Evolutionary conservation across 2,113 vertebrate genomes (phyloP).

Genomic region (Chionis minor): DNA sequence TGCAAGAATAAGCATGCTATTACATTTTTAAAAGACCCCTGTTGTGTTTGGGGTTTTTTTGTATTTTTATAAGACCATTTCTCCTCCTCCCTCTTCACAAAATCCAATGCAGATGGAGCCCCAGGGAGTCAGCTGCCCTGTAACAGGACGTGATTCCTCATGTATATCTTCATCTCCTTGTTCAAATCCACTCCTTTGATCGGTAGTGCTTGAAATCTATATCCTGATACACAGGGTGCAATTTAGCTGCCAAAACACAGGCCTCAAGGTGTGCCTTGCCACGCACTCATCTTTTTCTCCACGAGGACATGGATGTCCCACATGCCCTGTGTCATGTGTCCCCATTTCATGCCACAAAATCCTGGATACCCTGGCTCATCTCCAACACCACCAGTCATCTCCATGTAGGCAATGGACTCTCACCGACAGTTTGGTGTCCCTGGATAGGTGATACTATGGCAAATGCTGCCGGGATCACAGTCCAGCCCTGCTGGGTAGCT

Average conservation of each 20-base stretch:
- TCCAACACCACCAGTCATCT: neutral
- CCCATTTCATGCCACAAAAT: neutral
- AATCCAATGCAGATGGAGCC: neutral
- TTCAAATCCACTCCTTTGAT: neutral
- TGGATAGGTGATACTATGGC: no score
- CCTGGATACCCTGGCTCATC: neutral
- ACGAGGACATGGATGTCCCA: accelerated
- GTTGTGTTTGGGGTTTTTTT: neutral
- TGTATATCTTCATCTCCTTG: neutral
- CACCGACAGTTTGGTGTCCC: neutral
- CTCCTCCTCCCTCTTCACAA: neutral
- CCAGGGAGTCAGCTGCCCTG: neutral
- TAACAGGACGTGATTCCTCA: neutral
- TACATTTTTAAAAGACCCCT: neutral
- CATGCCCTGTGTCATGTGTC: neutral
- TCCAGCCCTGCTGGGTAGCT: neutral
- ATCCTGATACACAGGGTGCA: neutral
- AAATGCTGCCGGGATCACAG: neutral
- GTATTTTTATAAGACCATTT: neutral
- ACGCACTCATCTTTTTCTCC: neutral
- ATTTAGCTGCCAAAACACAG: neutral
- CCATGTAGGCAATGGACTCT: neutral
- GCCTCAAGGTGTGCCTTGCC: neutral
- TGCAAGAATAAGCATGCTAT: neutral
- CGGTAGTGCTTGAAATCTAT: neutral